A percentile compares a stretch with the other conserved stretches of the same genome.
Evolutionary conservation across 2,888 invertebrate genomes (phyloP).

Genomic region (Lypha dubia): DNA sequence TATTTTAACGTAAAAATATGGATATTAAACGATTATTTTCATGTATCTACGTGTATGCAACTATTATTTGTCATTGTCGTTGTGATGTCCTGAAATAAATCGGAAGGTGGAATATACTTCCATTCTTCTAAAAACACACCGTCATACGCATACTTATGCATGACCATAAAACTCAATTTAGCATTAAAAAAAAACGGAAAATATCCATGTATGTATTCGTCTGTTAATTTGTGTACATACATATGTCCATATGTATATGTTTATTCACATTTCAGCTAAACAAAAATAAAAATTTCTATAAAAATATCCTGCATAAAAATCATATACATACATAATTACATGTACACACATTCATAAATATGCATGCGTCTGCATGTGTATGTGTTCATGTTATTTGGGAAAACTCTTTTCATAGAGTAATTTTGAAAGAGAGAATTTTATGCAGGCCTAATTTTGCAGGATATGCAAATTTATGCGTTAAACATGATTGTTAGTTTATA

Average conservation of each 20-base stretch:
- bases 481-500: neutral
- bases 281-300: conserved; percentile 15
- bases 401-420: conserved; percentile 10
- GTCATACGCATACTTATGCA: conserved; percentile 5
- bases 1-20: conserved; percentile 14
- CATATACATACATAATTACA: conserved; percentile 51
- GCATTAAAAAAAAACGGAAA: conserved; percentile 31
- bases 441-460: conserved; percentile 51
- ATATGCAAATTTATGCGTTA: conserved; percentile 20
- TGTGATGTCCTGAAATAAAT: conserved; percentile 44
- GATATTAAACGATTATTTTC: conserved; percentile 20
- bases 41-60: no score
- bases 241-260: conserved; percentile 6
- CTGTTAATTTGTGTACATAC: conserved; percentile 1
- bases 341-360: neutral
- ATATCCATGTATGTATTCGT: neutral
- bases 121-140: neutral
- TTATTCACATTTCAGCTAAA: conserved; percentile 38
- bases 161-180: conserved; percentile 12
- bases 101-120: conserved; percentile 41
- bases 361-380: neutral
- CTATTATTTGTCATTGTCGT: conserved; percentile 38
- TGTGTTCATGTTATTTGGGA: neutral
- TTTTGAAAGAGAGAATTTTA: conserved; percentile 44
- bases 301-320: conserved; percentile 56